Evolutionary conservation across 2,888 invertebrate species (phyloP).

Genomic region (Lasioglossum lativentre): DNA sequence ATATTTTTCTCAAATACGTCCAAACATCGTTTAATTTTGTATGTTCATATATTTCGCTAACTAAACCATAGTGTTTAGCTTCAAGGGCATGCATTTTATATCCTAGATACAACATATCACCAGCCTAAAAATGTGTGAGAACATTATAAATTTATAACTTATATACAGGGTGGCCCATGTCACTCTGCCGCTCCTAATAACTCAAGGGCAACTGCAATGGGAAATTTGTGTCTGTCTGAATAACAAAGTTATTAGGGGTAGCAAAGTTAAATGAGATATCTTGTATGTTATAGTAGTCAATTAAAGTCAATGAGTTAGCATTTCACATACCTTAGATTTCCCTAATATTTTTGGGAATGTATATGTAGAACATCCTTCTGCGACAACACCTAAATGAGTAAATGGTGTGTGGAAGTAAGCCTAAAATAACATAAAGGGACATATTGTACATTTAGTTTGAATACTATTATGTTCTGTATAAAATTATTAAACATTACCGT

Average conservation of each 20-base stretch:
- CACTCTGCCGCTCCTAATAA: no score
- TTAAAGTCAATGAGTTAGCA: neutral
- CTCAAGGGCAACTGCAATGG: no score
- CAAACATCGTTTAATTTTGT: slow-evolving; percentile 86
- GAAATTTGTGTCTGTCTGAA: no score
- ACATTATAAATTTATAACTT: neutral
- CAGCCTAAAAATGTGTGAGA: slow-evolving; percentile 84
- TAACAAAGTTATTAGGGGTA: no score
- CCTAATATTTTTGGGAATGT: slow-evolving; percentile 95
- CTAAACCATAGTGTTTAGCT: slow-evolving; percentile 91
- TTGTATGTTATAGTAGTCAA: neutral
- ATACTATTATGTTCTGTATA: neutral
- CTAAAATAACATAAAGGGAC: slow-evolving; percentile 83
- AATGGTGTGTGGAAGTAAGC: slow-evolving; percentile 97
- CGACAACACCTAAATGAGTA: slow-evolving; percentile 91
- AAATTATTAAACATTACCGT: slow-evolving; percentile 85
- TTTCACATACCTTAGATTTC: slow-evolving; percentile 88
- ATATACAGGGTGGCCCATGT: no score
- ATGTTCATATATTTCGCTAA: slow-evolving; percentile 91
- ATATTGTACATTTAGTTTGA: neutral
- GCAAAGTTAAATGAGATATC: no score
- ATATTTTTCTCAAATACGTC: slow-evolving; percentile 67
- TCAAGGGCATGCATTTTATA: slow-evolving; percentile 92
- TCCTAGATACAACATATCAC: slow-evolving; percentile 89
- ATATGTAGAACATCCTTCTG: slow-evolving; percentile 96